Percentiles rank a stretch among this genome's conserved stretches.
These are phyloP conservation scores for Sigmodon hispidus DNA, from an alignment of 2,113 vertebrate species.

Conservation along the genomic window DNA sequence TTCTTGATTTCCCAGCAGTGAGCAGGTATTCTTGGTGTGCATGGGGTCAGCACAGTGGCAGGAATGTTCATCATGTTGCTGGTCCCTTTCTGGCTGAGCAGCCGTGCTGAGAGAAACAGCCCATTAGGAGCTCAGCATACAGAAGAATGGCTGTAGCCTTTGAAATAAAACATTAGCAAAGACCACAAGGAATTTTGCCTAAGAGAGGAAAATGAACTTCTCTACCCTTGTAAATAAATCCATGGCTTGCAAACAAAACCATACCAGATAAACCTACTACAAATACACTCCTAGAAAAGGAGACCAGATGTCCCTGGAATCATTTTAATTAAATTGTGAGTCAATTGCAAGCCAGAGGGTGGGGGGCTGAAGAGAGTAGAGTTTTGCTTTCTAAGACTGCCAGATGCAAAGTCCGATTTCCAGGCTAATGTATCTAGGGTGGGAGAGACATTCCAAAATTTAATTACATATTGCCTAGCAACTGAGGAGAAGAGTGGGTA, in stretches of 20 bases:
- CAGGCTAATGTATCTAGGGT: constrained; percentile 76
- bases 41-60: background rate
- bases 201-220: constrained; percentile 60
- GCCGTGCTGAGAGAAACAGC: background rate
- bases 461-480: constrained; percentile 82
- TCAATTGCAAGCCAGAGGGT: constrained; percentile 71
- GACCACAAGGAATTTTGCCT: constrained; percentile 62
- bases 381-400: constrained; percentile 80
- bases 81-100: background rate
- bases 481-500: constrained; percentile 64
- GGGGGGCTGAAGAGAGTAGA: constrained; percentile 31
- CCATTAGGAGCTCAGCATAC: background rate
- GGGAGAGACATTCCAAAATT: constrained; percentile 73
- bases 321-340: constrained; percentile 83
- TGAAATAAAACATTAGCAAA: constrained; percentile 54
- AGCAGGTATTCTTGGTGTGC: background rate
- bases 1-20: background rate
- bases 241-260: constrained; percentile 76
- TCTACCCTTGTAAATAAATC: constrained; percentile 73
- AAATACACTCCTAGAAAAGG: constrained; percentile 75
- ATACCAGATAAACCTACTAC: constrained; percentile 67
- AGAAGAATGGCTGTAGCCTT: background rate
- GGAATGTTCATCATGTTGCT: background rate
- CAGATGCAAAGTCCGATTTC: constrained; percentile 81
- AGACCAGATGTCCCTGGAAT: constrained; percentile 81